Evolutionary conservation across 2,888 invertebrate species (phyloP), one percentile per base, ranked within the genome.

Genomic region (Caenorhabditis sp.): DNA sequence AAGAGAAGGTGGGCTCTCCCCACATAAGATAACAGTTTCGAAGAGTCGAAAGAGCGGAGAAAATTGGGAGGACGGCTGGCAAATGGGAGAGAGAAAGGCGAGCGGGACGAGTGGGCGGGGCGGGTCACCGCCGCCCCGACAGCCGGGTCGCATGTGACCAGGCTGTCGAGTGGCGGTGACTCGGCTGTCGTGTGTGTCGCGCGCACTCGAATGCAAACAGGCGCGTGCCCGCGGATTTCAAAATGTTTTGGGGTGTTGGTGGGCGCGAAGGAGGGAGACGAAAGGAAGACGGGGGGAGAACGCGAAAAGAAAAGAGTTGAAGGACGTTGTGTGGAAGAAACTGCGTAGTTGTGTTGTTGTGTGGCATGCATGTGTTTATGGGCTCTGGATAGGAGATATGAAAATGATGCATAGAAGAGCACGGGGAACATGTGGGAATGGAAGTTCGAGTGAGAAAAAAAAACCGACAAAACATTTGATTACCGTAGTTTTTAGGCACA

Each of bases 181-280:
- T 28, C 69, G 73, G 74, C 81, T 81, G 69, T 51, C 54, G 70
- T 19, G 16, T 19, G 64, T 73, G 77, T 56, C 47, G 69, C 59
- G 81, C 63, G 72, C 66, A 49, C 73, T 54, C 72, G 47, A 75
- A 76, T 72, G 76, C 66, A 82, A 82, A 82, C 82, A 82, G 54
- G 69, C 69, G 70, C 72, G 76, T 61, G 82, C 76, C 75, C 76
- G 82, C 82, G 82, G 72, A 75, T 82, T 82, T 82, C 68, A 77
- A 82, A 81, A 82, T 82, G 76, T 82, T 76, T 73, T 70, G 68
- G 66, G 73, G 47, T 66, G 63, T 1, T 56, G 63, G 35, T 41
- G 31, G 66, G 56, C 14, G 63, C 31, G 69, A 35, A 56, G 38
- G 24, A n/a, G 16, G 38, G 2, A 12, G 12, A 38, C 38, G 38